Conservation (phyloP, 2,888 invertebrate genomes). For the Acronicta psi region DNA sequence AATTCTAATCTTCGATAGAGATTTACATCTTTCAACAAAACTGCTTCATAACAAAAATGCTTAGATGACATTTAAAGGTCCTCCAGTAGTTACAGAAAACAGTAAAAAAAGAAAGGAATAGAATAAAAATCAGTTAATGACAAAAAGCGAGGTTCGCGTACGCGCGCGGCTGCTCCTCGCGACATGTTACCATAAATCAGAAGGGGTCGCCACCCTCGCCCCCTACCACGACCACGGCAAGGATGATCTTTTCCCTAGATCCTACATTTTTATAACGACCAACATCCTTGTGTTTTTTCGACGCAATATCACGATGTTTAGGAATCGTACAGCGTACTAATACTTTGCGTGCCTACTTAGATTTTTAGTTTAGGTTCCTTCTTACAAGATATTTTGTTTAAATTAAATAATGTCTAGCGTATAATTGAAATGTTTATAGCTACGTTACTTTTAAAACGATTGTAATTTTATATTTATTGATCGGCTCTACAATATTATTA, state of each 20-base stretch:
- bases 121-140: slow-evolving; percentile 87
- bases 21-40: too few species aligned
- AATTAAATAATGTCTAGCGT: too few species aligned
- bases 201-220: slow-evolving; percentile 76
- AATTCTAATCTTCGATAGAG: too few species aligned
- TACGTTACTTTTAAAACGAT: too few species aligned
- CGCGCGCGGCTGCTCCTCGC: slow-evolving; percentile 78
- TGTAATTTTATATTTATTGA: too few species aligned
- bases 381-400: too few species aligned
- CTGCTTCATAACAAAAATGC: neutral
- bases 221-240: slow-evolving; percentile 61
- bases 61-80: neutral
- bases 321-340: neutral
- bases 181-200: slow-evolving; percentile 89
- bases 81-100: slow-evolving; percentile 19
- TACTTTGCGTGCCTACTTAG: neutral
- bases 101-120: slow-evolving; percentile 59
- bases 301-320: slow-evolving; percentile 62
- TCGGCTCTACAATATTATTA: too few species aligned
- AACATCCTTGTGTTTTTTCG: slow-evolving; percentile 75
- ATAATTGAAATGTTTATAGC: too few species aligned
- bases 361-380: too few species aligned
- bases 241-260: slow-evolving; percentile 88
- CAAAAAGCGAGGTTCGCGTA: slow-evolving; percentile 83
- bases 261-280: slow-evolving; percentile 88